Conservation (phyloP, 2,797 vertebrate species). For the Poliocrania exsul region DNA sequence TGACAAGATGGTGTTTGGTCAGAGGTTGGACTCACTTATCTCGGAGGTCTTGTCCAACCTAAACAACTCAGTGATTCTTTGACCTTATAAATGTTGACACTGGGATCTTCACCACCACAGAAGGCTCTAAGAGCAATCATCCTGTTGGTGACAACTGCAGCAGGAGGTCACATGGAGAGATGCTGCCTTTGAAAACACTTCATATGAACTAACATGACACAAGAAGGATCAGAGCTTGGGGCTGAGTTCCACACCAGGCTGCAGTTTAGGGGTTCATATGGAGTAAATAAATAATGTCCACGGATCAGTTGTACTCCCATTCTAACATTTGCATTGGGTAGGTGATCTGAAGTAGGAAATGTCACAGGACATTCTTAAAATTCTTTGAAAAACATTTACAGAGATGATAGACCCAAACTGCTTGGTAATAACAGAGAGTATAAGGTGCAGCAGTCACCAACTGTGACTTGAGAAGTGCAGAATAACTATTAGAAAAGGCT, state of each 20-base stretch:
- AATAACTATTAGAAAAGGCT: not conserved
- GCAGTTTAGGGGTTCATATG: not conserved
- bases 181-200: not conserved
- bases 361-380: not conserved
- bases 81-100: not conserved
- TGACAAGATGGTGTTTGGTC: not conserved
- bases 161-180: not conserved
- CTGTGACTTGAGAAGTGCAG: not conserved
- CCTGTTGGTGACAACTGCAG: not conserved
- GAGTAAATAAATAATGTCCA: not conserved
- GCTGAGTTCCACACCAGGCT: not conserved
- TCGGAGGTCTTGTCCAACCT: not conserved
- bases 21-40: no score
- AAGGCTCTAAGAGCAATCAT: not conserved
- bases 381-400: not conserved
- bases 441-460: not conserved
- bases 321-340: not conserved
- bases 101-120: not conserved
- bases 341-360: not conserved
- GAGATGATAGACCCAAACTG: not conserved
- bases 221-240: not conserved
- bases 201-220: not conserved
- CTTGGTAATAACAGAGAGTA: not conserved
- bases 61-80: not conserved
- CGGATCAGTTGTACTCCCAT: not conserved